Evolutionary conservation across 2,888 invertebrate genomes (phyloP), one percentile per base, ranked within the genome.

Genomic region (Phorcus lineatus): DNA sequence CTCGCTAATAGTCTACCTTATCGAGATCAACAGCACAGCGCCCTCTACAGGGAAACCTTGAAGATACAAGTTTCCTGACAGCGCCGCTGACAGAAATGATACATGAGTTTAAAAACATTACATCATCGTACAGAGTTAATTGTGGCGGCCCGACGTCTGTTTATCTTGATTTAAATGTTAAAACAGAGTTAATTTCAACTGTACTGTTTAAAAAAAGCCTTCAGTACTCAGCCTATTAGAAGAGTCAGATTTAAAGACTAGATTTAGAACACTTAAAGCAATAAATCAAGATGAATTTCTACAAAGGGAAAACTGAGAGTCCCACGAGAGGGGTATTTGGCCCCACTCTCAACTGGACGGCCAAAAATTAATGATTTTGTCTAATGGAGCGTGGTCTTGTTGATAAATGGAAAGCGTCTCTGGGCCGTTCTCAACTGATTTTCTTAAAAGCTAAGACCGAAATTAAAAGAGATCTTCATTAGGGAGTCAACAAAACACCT

Each of bases 221-320:
- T 24, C 24, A 62, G 16, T 62, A 24, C 13, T 62, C 62, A 62
- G 28, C 62, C 28, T 28, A 62, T 24, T 62, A 24, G 62, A 22
- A 6, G 28, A 62, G 62, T 62, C 62, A 11, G 62, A 62, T 22
- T 74, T 52, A 52, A 24, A 17, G 40, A 24, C 74, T 16, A 19
- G n/a, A 24, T 52, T 16, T 16, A 52, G 74, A n/a, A 24, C 74
- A 47, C 52, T 74, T 74, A 74, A 16, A 1, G 22, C 52, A 52
- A 74, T 74, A 74, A 74, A 74, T 74, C 74, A 74, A 52, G 74
- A 74, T 74, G 74, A 74, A 74, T 52, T 74, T 74, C 52, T 52
- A 74, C 74, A 74, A 74, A 74, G 74, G 52, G 52, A 52, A 40
- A 74, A 74, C 52, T 74, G 40, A 74, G 19, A 13, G 47, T 16